Evolutionary conservation across 1,140 invertebrate species (phyloP), one percentile per base, ranked within the genome.

Genomic region (Drosophila ercepeae): DNA sequence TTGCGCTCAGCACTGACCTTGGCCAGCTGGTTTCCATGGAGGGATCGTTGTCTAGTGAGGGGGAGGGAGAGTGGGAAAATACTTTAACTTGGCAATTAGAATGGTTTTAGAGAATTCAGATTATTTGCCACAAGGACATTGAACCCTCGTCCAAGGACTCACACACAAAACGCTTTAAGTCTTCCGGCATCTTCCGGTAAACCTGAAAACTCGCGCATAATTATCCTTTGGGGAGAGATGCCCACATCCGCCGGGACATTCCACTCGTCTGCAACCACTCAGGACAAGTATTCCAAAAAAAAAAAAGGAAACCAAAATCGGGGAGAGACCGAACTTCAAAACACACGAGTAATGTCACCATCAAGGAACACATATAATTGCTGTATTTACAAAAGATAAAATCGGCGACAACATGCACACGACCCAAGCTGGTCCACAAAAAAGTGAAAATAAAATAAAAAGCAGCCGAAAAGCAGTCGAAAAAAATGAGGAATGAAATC

Each of bases 381-480:
- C 84, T 86, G 76, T 86, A 81, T 89, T 89, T 89, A 77, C 86
- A 86, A 89, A 81, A 84, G 86, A 89, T 89, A 89, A 89, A 81
- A 89, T 89, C 84, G 71, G 57, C 78, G 59, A 74, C 81, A 86
- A 84, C 82, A 76, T 71, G 72, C 68, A 74, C 75, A 79, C 52
- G 52, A 71, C 76, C 68, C 46, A 59, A 54, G 60, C 49, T 39
- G 32, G 42, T 34, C 34, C 54, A 39, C 45, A 58, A 0, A 57
- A 39, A 51, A 63, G 44, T 29, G 1, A 0, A 19, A 19, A 42
- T 19, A 0, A 57, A 42, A 50, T 57, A 48, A 29, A 36, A 21
- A 48, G 34, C 19, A 18, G 16, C 14, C 14, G 29, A 29, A 36
- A 21, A 48, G 34, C 19, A 18, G 16, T n/a, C 14, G 29, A 55